Conservation (phyloP, 2,113 vertebrate genomes). For the Austrofundulus limnaeus region DNA sequence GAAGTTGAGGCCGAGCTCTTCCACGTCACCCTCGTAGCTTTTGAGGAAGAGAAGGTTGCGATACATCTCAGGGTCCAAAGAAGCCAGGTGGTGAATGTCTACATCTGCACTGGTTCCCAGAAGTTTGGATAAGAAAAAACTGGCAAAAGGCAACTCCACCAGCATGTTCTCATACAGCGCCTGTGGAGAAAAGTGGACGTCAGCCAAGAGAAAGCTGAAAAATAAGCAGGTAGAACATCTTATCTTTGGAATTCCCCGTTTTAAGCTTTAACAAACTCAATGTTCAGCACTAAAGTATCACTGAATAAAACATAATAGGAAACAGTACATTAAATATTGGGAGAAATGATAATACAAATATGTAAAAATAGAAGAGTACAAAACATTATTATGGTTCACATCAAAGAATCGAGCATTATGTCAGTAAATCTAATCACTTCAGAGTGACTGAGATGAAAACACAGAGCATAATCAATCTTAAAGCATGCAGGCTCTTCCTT, state of each 20-base stretch:
- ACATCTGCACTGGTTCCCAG: slow-evolving; percentile 96
- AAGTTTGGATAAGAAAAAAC: slow-evolving; percentile 98
- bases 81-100: slow-evolving; percentile 97
- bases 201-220: background rate
- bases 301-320: slow-evolving; percentile 36
- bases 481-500: slow-evolving; percentile 64
- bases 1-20: slow-evolving; percentile 97
- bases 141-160: slow-evolving; percentile 95
- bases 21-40: slow-evolving; percentile 95
- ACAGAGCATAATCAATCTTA: slow-evolving; percentile 41
- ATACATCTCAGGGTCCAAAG: slow-evolving; percentile 96
- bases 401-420: slow-evolving; percentile 19
- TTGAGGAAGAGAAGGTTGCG: slow-evolving; percentile 97
- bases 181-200: slow-evolving; percentile 68
- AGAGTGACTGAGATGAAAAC: slow-evolving; percentile 25
- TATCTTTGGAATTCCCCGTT: background rate
- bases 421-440: slow-evolving; percentile 32
- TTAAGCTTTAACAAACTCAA: background rate
- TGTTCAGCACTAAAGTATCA: background rate
- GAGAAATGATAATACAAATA: slow-evolving; percentile 11
- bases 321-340: slow-evolving; percentile 9
- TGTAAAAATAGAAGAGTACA: slow-evolving; percentile 24
- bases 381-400: slow-evolving; percentile 12
- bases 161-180: slow-evolving; percentile 99
- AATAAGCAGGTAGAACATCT: too few species aligned